These are phyloP conservation scores for Columbina picui DNA, from an alignment of 2,113 vertebrate genomes.

Conservation along the genomic window DNA sequence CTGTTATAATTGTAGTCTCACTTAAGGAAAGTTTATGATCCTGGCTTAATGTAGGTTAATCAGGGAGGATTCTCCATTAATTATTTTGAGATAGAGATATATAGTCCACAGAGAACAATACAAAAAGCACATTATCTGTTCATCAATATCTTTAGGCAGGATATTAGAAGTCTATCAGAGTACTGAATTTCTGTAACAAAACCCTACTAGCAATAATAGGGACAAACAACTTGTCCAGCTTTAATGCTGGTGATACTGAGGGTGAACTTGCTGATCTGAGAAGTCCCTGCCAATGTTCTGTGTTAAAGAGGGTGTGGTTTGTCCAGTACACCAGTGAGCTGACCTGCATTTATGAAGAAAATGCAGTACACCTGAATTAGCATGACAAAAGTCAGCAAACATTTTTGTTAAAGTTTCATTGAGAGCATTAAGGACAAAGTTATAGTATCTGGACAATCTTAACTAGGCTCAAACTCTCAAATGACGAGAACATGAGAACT, in stretches of 20 bases:
- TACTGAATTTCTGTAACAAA: background rate
- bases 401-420: background rate
- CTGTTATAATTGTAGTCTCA: accelerated
- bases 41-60: background rate
- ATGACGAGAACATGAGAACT: background rate
- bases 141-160: background rate
- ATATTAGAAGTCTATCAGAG: background rate
- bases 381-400: background rate
- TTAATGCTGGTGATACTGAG: background rate
- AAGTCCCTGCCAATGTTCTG: background rate
- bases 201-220: background rate
- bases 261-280: background rate
- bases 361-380: background rate
- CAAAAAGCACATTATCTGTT: background rate
- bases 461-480: background rate
- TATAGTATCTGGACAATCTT: background rate
- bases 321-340: background rate
- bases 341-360: background rate
- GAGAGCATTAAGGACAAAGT: background rate
- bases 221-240: accelerated
- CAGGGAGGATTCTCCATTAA: background rate
- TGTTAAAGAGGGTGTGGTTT: background rate
- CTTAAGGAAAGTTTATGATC: background rate
- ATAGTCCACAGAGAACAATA: background rate
- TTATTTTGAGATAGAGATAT: background rate